Evolutionary conservation across 2,888 invertebrate species (phyloP), one percentile per base, ranked within the genome.

Genomic region (Eupelmus urozonus): DNA sequence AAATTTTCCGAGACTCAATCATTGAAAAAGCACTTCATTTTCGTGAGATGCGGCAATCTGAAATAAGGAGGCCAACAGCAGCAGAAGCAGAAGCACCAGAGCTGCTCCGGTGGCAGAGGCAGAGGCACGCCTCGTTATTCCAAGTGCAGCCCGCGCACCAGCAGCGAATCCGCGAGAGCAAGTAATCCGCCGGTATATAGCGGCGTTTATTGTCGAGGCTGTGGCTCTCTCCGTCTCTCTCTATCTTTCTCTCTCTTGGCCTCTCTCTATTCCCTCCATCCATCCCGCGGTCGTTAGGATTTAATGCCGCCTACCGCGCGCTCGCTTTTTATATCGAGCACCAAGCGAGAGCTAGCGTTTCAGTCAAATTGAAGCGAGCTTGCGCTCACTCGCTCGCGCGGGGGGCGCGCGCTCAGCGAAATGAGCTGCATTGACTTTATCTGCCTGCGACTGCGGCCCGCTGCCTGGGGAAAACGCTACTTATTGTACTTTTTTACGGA

Each of bases 391-490:
- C n/a, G n/a, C n/a, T n/a, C n/a, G n/a, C n/a, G n/a, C n/a, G n/a
- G n/a, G n/a, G n/a, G n/a, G n/a, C n/a, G n/a, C n/a, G 1, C 45
- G 65, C 71, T 71, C 71, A 71, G 29, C 70, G 49, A 76, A 71
- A 76, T 60, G 70, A 76, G 70, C 69, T 45, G 62, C 65, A 70
- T 63, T 29, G 62, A 55, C 57, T 76, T 76, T 70, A 76, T 70
- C 49, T 18, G 9, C 11, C n/a, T 0, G 40, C 18, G 13, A 60
- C 45, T 7, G 2, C 34, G 3, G 9, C 9, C 34, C 34, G 34
- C 34, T 34, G 3, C 34, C 9, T 45, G 7, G 2, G 2, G 45
- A 7, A 45, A 51, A 29, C 18, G 57, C 66, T 67, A 27, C 62
- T 69, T 62, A 74, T 57, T 55, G 27, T 42, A 1, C 53, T 60